Base-by-base conservation (phyloP, 2,797 vertebrate species). In the Rallus crepitans region DNA sequence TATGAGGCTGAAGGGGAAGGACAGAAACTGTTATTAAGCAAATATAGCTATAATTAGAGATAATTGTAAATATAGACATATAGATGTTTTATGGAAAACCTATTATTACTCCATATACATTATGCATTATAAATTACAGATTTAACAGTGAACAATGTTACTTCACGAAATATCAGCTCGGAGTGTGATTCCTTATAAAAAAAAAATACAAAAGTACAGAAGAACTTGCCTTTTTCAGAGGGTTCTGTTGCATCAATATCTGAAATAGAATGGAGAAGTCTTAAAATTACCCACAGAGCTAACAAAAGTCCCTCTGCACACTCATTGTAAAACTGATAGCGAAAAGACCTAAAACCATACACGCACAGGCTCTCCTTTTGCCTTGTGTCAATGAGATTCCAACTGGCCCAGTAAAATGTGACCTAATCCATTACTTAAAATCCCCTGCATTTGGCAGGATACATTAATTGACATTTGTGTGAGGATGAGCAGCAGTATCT, bases 1-100 rank as follows among this genome's bases (percentile, higher is more conserved):
- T 98, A 98, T 7, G 98, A 97, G 89, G 91, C 99, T 99, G 96
- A 98, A 24, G 95, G 69, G 33, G 96, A 83, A 88, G 72, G 53
- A 45, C 14, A 90, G 64, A 93, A 69, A 73, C 35, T 19, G 11
- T 45, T 87, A 66, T 13, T 63, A 66, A 40, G 39, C 16, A 81
- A 90, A 89, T 40, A 64, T 0, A 65, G 45, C 18, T 82, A 55
- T 11, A 88, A 75, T 53, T 56, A 60, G 16, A 66, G 14, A 19
- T 15, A 59, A 70, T 73, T 70, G 12, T 59, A 77, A 89, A 82
- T 40, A 87, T 23, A 84, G 79, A 52, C 16, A 33, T 60, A 19
- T 1, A 47, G 16, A 13, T 52, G 12, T 27, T 71, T 40, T 50
- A 78, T 15, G 10, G 37, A 83, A 94, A 94, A 86, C 11, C 14